Evolutionary conservation across 2,797 vertebrate genomes (phyloP).

Genomic region (Denticeps clupeoides): DNA sequence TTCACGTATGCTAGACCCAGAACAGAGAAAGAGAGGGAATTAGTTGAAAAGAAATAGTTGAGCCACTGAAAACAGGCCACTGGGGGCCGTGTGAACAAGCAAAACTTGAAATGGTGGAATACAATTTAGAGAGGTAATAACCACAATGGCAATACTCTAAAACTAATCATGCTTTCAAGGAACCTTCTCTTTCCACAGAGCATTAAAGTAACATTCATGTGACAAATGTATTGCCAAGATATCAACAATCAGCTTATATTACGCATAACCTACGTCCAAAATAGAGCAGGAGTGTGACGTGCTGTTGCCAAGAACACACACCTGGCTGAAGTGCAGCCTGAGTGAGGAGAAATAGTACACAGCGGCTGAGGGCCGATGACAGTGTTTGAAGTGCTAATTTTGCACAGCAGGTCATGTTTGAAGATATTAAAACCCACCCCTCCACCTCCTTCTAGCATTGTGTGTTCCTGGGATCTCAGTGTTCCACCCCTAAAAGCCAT

Average conservation of each 20-base stretch:
- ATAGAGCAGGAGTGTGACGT: too few relatives aligned
- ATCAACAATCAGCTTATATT: too few relatives aligned
- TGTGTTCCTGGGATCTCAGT: background rate
- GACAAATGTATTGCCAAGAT: too few relatives aligned
- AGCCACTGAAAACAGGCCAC: conserved; percentile 5
- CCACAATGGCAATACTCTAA: too few relatives aligned
- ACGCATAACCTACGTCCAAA: too few relatives aligned
- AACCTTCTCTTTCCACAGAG: too few relatives aligned
- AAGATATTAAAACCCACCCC: conserved; percentile 13
- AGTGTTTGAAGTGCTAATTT: conserved; percentile 26
- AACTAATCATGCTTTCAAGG: too few relatives aligned
- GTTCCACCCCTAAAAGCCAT: too few relatives aligned
- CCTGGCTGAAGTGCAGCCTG: background rate
- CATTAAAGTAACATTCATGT: too few relatives aligned
- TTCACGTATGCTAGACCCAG: conserved; percentile 67
- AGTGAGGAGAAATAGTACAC: background rate
- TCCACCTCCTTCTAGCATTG: background rate
- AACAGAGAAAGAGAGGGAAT: too few relatives aligned
- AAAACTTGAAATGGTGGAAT: background rate
- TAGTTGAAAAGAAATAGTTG: background rate
- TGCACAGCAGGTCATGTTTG: conserved; percentile 13
- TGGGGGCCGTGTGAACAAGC: background rate
- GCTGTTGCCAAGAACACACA: background rate
- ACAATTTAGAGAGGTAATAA: background rate
- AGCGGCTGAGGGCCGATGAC: background rate